Evolutionary conservation across 2,797 vertebrate genomes (phyloP).

Genomic region (Ctenopoma multispine): DNA sequence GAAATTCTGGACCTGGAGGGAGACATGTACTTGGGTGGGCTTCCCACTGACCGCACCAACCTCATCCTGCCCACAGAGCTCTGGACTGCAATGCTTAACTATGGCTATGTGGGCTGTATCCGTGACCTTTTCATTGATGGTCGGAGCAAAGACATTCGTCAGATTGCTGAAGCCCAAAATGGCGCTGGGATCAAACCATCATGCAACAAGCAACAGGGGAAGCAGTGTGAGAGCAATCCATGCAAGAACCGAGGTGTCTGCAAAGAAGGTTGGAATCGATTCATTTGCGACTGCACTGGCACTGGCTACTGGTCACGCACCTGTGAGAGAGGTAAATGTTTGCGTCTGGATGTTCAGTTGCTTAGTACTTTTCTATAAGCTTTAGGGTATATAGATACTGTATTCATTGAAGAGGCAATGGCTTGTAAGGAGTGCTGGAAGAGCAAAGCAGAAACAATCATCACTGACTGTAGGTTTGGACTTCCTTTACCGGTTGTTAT

Average conservation of each 20-base stretch:
- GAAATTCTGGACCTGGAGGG: conserved; percentile 98
- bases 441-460: not conserved
- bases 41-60: conserved; percentile 92
- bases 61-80: conserved; percentile 97
- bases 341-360: not conserved
- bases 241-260: conserved; percentile 96
- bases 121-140: conserved; percentile 98
- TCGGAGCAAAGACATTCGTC: conserved; percentile 97
- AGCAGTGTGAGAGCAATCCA: conserved; percentile 96
- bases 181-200: conserved; percentile 97
- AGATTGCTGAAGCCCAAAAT: conserved; percentile 95
- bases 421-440: not conserved
- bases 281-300: conserved; percentile 98
- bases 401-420: not conserved
- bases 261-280: conserved; percentile 99
- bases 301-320: conserved; percentile 97
- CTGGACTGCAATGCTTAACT: conserved; percentile 99
- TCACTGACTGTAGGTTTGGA: no score
- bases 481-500: no score
- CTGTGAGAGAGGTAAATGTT: conserved; percentile 91
- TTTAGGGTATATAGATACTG: not conserved
- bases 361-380: not conserved
- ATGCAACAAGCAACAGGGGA: conserved; percentile 90
- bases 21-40: conserved; percentile 96
- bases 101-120: conserved; percentile 97